A percentile compares a stretch with the other conserved stretches of the same genome.
phyloP scores from a whole-genome alignment of 2,113 vertebrate species.

The Murina feae region DNA sequence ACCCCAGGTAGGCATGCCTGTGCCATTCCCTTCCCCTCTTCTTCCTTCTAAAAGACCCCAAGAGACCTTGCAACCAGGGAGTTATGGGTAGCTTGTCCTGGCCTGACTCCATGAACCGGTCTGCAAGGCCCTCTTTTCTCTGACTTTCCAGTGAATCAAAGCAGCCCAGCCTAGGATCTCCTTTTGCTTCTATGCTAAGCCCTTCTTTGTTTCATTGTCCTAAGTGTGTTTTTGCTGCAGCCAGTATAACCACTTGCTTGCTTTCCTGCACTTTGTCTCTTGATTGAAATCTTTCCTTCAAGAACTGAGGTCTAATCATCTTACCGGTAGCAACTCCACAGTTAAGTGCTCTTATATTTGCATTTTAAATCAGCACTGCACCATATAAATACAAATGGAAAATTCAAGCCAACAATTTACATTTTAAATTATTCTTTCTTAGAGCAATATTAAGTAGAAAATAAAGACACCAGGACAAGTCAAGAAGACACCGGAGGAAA shows the following conservation, averaged over 20 bases:
- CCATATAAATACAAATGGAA: not conserved
- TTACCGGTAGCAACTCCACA: not conserved
- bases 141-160: not conserved
- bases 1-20: not conserved
- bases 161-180: not conserved
- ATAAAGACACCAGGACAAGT: not conserved
- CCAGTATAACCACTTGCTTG: not conserved
- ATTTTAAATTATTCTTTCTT: conserved; percentile 8
- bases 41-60: not conserved
- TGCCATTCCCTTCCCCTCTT: not conserved
- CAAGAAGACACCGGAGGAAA: not conserved
- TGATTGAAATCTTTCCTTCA: not conserved
- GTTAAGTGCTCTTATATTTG: not conserved
- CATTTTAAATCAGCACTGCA: not conserved
- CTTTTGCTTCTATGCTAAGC: not conserved
- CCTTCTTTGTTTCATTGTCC: not conserved
- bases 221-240: not conserved
- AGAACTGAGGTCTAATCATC: not conserved
- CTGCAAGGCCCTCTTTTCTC: too few relatives aligned
- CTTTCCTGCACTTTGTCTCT: not conserved
- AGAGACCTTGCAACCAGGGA: not conserved
- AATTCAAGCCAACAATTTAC: conserved; percentile 1
- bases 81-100: too few relatives aligned
- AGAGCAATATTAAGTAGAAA: not conserved
- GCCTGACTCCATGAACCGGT: too few relatives aligned